These are phyloP conservation scores for Scaptomyza reducta DNA, from an alignment of 2,888 invertebrate genomes.

Conservation along the genomic window DNA sequence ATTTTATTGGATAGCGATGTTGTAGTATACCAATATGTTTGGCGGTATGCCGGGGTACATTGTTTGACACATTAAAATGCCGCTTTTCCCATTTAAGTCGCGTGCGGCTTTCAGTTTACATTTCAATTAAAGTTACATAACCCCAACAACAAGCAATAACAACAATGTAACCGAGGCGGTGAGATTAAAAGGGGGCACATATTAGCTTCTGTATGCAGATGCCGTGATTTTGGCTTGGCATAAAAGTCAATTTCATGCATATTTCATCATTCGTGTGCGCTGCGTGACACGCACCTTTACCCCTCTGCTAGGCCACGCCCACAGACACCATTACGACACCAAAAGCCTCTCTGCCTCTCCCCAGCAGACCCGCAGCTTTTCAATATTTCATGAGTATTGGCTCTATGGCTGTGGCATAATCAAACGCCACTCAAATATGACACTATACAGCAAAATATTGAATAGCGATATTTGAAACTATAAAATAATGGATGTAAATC, in stretches of 20 bases:
- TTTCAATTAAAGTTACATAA: constrained; percentile 78
- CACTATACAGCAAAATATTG: constrained; percentile 41
- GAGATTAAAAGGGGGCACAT: not conserved
- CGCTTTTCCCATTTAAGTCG: constrained; percentile 69
- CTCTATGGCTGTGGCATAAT: constrained; percentile 61
- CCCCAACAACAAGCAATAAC: constrained; percentile 67
- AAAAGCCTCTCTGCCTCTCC: constrained; percentile 12
- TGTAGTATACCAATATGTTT: constrained; percentile 1
- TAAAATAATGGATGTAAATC: too few species aligned
- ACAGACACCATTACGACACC: constrained; percentile 21
- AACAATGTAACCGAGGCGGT: constrained; percentile 25
- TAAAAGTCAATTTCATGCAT: constrained; percentile 79
- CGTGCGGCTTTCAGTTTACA: constrained; percentile 74
- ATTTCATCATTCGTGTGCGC: constrained; percentile 67
- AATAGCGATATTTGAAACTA: too few species aligned
- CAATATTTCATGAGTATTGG: constrained; percentile 76
- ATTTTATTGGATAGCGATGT: constrained; percentile 15
- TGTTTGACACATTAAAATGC: constrained; percentile 73
- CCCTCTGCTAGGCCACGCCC: constrained; percentile 37
- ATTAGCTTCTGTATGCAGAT: constrained; percentile 59
- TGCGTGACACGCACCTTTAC: constrained; percentile 53
- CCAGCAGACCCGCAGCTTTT: constrained; percentile 63
- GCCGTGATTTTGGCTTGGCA: constrained; percentile 73
- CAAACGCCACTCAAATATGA: constrained; percentile 59
- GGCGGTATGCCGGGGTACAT: constrained; percentile 27